phyloP scores from a whole-genome alignment of 2,113 vertebrate genomes.

The Campylomormyrus numenius region DNA sequence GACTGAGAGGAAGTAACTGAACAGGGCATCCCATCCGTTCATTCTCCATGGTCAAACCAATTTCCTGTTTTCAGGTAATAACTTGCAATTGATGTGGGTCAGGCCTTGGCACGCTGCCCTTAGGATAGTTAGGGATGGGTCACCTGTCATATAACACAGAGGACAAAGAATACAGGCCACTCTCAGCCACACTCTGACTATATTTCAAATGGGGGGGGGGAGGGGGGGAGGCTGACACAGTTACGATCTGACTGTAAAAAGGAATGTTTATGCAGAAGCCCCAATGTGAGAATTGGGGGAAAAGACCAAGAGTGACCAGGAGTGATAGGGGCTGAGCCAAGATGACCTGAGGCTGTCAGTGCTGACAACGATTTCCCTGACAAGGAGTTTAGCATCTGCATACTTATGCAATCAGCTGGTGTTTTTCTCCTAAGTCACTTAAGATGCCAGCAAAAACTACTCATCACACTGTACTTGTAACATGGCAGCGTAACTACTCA shows the following conservation, averaged over 20 bases:
- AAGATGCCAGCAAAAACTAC: neutral
- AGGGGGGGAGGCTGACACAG: neutral
- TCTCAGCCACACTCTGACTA: neutral
- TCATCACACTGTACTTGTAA: neutral
- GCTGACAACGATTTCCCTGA: neutral
- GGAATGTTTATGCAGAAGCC: neutral
- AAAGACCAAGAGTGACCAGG: neutral
- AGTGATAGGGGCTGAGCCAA: neutral
- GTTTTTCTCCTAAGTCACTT: neutral
- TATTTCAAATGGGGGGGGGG: neutral
- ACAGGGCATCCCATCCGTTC: neutral
- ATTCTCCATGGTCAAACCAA: neutral
- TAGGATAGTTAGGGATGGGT: neutral
- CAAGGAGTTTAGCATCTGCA: neutral
- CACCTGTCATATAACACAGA: neutral
- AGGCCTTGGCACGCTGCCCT: neutral
- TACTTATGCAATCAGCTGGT: neutral
- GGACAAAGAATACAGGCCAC: conserved; percentile 1
- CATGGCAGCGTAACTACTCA: too few species aligned
- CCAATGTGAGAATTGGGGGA: neutral
- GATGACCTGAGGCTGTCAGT: neutral
- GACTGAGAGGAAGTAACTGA: neutral
- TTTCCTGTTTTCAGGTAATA: neutral
- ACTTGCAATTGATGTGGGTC: neutral
- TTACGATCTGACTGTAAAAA: neutral